phyloP scores from a whole-genome alignment of 2,888 invertebrate species.

The Cremastinae sp. region DNA sequence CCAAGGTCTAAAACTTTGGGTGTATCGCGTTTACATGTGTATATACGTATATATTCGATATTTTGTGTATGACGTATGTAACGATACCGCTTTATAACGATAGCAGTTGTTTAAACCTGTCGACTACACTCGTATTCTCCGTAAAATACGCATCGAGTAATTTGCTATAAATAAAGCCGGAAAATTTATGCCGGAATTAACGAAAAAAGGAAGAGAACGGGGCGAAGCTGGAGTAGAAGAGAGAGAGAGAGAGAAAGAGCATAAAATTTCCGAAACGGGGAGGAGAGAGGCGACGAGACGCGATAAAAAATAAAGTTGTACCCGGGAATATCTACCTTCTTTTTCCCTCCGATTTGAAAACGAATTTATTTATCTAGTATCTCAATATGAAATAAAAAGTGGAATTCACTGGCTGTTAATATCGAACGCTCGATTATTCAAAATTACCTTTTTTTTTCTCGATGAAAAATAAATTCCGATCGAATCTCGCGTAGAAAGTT shows the following conservation, averaged over 20 bases:
- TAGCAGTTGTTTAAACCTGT: constrained; percentile 24
- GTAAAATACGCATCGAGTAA: constrained; percentile 17
- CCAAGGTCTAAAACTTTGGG: neutral
- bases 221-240: neutral
- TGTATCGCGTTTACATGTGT: neutral
- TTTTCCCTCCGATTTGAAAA: too few relatives aligned
- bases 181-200: neutral
- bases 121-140: constrained; percentile 18
- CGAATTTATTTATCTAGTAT: too few relatives aligned
- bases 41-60: neutral
- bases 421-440: constrained; percentile 8
- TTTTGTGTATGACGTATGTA: constrained; percentile 16
- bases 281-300: neutral
- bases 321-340: too few relatives aligned
- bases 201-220: neutral
- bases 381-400: too few relatives aligned
- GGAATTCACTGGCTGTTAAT: constrained; percentile 2
- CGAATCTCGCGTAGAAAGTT: too few relatives aligned
- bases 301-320: neutral
- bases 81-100: constrained; percentile 37
- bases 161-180: neutral
- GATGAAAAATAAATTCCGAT: constrained; percentile 4
- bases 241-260: too few relatives aligned
- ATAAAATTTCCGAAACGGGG: neutral
- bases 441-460: too few relatives aligned